A percentile compares a stretch with the other conserved stretches of the same genome.
phyloP scores from a whole-genome alignment of 2,888 invertebrate genomes.

The Fragum fragum region DNA sequence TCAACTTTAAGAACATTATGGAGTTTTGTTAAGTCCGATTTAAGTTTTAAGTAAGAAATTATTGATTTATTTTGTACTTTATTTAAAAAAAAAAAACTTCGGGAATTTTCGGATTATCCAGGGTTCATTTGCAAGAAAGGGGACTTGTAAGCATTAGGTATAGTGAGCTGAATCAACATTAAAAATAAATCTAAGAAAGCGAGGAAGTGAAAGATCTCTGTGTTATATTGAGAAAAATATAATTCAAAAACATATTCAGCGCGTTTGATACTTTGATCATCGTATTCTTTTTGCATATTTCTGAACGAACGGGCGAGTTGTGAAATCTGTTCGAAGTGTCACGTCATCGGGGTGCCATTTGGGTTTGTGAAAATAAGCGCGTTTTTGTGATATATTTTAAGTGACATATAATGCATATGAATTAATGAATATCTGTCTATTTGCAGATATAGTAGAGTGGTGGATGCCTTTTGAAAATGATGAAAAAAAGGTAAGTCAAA shows the following conservation, averaged over 20 bases:
- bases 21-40: slow-evolving; percentile 22
- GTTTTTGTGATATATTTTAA: background rate
- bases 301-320: background rate
- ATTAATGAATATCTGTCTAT: slow-evolving; percentile 5
- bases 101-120: slow-evolving; percentile 45
- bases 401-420: slow-evolving; percentile 5
- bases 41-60: slow-evolving; percentile 14
- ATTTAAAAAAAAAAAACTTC: slow-evolving; percentile 29
- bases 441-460: slow-evolving; percentile 10
- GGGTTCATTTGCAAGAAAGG: slow-evolving; percentile 24
- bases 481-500: slow-evolving; percentile 77
- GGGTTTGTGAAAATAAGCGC: background rate
- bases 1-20: slow-evolving; percentile 16
- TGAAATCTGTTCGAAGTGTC: background rate
- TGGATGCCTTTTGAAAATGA: slow-evolving; percentile 69
- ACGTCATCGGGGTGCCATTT: background rate
- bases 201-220: background rate
- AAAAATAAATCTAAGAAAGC: background rate
- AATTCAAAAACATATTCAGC: background rate
- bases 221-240: background rate
- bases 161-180: background rate
- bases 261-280: background rate
- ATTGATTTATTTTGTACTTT: background rate
- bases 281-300: background rate
- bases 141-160: too few species aligned